phyloP scores from a whole-genome alignment of 2,797 vertebrate species.

The Ceyx erithaca region DNA sequence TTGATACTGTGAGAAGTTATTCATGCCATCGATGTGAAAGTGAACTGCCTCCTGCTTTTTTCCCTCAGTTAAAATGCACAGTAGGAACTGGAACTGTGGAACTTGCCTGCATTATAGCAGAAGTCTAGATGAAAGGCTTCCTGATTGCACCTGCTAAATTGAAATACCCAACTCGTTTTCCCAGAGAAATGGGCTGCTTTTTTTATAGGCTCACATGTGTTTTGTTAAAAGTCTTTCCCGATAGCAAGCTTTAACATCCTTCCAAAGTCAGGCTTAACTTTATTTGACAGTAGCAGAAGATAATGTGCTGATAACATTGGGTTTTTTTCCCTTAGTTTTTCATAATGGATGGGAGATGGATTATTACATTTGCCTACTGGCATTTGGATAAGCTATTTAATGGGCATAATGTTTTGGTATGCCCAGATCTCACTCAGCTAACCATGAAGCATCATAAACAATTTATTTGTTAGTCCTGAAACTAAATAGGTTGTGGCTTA shows the following conservation, averaged over 20 bases:
- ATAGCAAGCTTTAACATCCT: not conserved
- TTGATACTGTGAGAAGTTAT: not conserved
- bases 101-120: conserved; percentile 40
- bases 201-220: not conserved
- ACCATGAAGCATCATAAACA: conserved; percentile 32
- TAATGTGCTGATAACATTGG: not conserved
- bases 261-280: conserved; percentile 19
- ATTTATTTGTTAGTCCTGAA: conserved; percentile 46
- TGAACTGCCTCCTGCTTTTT: conserved; percentile 16
- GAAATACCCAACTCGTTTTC: conserved; percentile 32
- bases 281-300: not conserved
- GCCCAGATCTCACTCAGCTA: conserved; percentile 26
- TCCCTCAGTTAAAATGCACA: conserved; percentile 5
- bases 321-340: not conserved
- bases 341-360: not conserved
- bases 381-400: conserved; percentile 43
- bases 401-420: conserved; percentile 23
- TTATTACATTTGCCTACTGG: conserved; percentile 12
- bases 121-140: conserved; percentile 55
- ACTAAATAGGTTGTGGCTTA: conserved; percentile 37
- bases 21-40: conserved; percentile 7
- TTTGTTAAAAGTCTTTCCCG: conserved; percentile 29
- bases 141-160: conserved; percentile 34
- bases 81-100: conserved; percentile 34
- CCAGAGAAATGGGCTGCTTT: conserved; percentile 8